These are phyloP conservation scores for Conger conger DNA, from an alignment of 2,113 vertebrate genomes.

Conservation along the genomic window DNA sequence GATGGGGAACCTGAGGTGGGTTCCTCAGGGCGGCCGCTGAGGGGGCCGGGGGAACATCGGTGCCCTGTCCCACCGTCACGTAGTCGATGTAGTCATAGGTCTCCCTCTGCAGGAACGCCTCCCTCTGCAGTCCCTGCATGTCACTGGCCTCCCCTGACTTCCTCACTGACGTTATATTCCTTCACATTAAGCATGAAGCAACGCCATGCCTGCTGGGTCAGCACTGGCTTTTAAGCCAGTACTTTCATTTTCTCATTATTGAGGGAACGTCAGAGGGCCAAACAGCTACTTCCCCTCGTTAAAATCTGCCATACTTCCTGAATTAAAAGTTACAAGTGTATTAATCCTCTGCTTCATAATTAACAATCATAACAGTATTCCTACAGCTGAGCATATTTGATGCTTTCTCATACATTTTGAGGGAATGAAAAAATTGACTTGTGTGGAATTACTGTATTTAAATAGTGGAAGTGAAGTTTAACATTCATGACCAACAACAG, in stretches of 20 bases:
- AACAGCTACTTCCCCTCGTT: too few species aligned
- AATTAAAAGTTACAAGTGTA: neutral
- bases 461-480: neutral
- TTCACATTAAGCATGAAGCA: too few species aligned
- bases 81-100: slow-evolving; percentile 67
- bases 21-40: slow-evolving; percentile 61
- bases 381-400: neutral
- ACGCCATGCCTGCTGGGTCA: too few species aligned
- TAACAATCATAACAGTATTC: neutral
- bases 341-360: neutral
- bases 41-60: slow-evolving; percentile 44
- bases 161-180: slow-evolving; percentile 29
- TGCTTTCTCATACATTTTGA: neutral
- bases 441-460: neutral
- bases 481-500: neutral
- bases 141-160: slow-evolving; percentile 40
- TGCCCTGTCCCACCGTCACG: slow-evolving; percentile 53
- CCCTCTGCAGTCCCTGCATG: slow-evolving; percentile 50
- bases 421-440: neutral
- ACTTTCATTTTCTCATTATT: too few species aligned
- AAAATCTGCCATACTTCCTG: neutral
- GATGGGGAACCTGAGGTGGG: slow-evolving; percentile 64
- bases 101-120: slow-evolving; percentile 67
- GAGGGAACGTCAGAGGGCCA: too few species aligned
- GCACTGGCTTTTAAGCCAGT: too few species aligned